These are phyloP conservation scores for Tapirus indicus DNA, from an alignment of 2,797 vertebrate genomes.

Conservation along the genomic window DNA sequence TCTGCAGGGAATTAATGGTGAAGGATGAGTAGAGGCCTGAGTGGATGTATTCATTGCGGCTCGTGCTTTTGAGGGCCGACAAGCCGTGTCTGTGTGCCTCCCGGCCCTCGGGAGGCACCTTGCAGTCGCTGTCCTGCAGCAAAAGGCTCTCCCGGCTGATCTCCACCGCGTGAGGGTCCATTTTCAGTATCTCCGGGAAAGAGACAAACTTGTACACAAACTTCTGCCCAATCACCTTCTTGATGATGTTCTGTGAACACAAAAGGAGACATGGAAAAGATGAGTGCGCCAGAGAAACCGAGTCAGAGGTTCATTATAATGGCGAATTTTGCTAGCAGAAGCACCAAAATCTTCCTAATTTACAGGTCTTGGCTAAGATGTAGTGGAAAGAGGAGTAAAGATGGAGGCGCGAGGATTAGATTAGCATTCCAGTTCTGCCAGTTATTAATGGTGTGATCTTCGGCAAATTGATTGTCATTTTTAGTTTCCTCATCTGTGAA, in stretches of 20 bases:
- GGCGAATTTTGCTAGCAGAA: neutral
- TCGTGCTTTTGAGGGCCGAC: conserved; percentile 90
- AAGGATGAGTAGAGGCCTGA: conserved; percentile 96
- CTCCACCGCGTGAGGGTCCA: conserved; percentile 95
- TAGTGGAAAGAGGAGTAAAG: accelerated
- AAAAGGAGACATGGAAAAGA: conserved; percentile 72
- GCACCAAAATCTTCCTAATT: accelerated
- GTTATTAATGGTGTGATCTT: neutral
- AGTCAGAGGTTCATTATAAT: accelerated
- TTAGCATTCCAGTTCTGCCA: neutral
- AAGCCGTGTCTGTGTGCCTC: conserved; percentile 90
- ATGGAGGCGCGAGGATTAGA: neutral
- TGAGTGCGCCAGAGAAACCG: neutral
- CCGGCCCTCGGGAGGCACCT: conserved; percentile 89
- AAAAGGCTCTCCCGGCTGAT: conserved; percentile 93
- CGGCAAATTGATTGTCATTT: neutral
- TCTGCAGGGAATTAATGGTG: conserved; percentile 95
- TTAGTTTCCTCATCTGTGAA: neutral
- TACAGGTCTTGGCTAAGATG: accelerated
- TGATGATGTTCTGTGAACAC: conserved; percentile 96
- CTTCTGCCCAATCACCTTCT: conserved; percentile 98
- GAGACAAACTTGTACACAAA: conserved; percentile 99
- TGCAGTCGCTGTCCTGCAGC: conserved; percentile 91
- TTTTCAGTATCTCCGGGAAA: conserved; percentile 97
- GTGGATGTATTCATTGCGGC: conserved; percentile 95